Evolutionary conservation across 2,888 invertebrate species (phyloP), one percentile per base, ranked within the genome.

Genomic region (Ceratothoa steindachneri): DNA sequence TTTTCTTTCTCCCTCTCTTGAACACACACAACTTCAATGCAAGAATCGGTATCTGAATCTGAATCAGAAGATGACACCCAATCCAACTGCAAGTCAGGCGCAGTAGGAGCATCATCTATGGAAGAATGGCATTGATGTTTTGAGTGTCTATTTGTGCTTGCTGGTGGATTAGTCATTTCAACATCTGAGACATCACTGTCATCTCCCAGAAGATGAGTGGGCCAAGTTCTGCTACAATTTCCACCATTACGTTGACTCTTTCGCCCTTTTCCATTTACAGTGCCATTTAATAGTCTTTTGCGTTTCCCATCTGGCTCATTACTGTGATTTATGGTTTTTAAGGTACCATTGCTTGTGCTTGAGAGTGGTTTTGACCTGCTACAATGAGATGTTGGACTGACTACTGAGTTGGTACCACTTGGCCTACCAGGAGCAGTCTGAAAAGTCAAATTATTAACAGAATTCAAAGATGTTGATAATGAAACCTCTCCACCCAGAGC

Each of bases 81-180:
- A 84, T 92, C 91, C 60, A 92, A 84, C 83, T 92, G 92, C 73
- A 92, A 85, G 83, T 92, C 92, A 0, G 92, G 91, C 5, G 90
- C 90, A 2, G 87, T 86, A 65, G 90, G 87, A 24, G 87, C 87
- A 80, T 87, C 83, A 68, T 82, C 80, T 19, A 75, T 67, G 12
- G 60, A 24, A 12, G 60, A 60, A 41, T 41, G 41, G 15, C 41
- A 41, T 15, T 41, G 41, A 41, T 41, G 15, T 9, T 5, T 5
- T 22, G 60, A 60, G 27, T 60, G 27, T 1, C 22, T n/a, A 60
- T 60, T 24, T 12, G 12, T 12, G 12, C 12, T 60, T 2, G n/a
- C 19, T 7, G n/a, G 19, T 2, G 19, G 12, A 4, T 60, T 3
- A 60, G 2, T 24, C 60, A 60, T 60, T 60, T 60, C 60, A 24